Evolutionary conservation across 2,113 vertebrate genomes (phyloP), one percentile per base, ranked within the genome.

Genomic region (Oceanites oceanicus): DNA sequence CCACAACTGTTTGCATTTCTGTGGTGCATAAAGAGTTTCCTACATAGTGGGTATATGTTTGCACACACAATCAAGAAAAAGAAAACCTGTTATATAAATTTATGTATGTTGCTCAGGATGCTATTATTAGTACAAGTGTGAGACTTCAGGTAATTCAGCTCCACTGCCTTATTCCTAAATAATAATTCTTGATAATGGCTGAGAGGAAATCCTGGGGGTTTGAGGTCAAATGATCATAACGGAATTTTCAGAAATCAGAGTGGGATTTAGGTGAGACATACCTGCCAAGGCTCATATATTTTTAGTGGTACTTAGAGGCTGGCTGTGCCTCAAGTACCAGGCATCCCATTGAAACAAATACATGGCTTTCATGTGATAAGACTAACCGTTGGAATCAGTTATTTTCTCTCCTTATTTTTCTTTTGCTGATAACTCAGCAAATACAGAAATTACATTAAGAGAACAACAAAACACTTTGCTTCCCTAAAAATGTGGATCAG

Each of bases 301-400:
- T 88, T 85, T 63, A 44, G 7, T 63, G 36, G 6, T 29, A 62
- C 32, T 62, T 75, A 0, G 2, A 15, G 8, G 4, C 15, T 75
- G 47, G 5, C 25, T 74, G 17, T 74, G 36, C 13, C 38, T 74
- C 13, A 50, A 21, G 42, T 30, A 75, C 13, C 29, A 78, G 47
- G 4, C 21, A 50, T 34, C 12, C 32, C 2, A 52, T 23, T 55
- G 29, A 52, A 52, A 62, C 12, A 52, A 81, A 56, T 15, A 13
- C 0, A 0, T 36, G 27, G 3, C 9, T 90, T 40, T 47, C n/a
- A 6, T 38, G 14, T 27, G 13, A 25, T 55, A 53, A 78, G 18
- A 81, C 13, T 44, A 66, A 27, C 52, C 49, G n/a, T 8, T 66
- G 30, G 36, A 84, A 70, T 58, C 1, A 27, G 36, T 23, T 86